A percentile compares a stretch with the other conserved stretches of the same genome.
These are phyloP conservation scores for Pangasius djambal DNA, from an alignment of 2,797 vertebrate genomes.

Conservation along the genomic window DNA sequence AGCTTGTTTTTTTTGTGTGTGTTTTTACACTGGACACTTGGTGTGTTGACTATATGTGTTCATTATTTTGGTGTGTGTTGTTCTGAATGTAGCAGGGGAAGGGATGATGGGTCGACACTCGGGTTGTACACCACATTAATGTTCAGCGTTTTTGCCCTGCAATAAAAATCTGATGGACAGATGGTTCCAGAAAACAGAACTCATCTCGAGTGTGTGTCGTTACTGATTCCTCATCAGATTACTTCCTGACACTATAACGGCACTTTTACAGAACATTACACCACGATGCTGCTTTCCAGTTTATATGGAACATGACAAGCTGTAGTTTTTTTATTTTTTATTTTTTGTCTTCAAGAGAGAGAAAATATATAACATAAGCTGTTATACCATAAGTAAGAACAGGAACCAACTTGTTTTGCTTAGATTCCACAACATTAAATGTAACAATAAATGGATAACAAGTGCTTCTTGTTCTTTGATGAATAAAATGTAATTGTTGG, in stretches of 20 bases:
- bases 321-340: too few species aligned
- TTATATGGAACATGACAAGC: too few species aligned
- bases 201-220: not conserved
- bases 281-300: too few species aligned
- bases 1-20: not conserved
- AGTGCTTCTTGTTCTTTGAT: too few species aligned
- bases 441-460: too few species aligned
- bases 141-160: slow-evolving; percentile 63
- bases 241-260: not conserved
- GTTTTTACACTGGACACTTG: slow-evolving; percentile 8
- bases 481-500: not conserved
- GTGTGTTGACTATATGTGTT: slow-evolving; percentile 10
- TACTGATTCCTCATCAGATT: not conserved
- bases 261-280: not conserved
- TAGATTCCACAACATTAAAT: too few species aligned
- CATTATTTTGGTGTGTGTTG: slow-evolving; percentile 20
- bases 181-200: slow-evolving; percentile 29
- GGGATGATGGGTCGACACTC: slow-evolving; percentile 2
- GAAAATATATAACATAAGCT: too few species aligned
- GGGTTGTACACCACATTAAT: slow-evolving; percentile 54
- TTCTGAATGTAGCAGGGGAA: not conserved
- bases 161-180: slow-evolving; percentile 68
- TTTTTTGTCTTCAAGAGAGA: too few species aligned
- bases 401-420: not conserved
- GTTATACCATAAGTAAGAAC: too few species aligned